phyloP scores from a whole-genome alignment of 2,888 invertebrate genomes.

The Sinohyriopsis cumingii region DNA sequence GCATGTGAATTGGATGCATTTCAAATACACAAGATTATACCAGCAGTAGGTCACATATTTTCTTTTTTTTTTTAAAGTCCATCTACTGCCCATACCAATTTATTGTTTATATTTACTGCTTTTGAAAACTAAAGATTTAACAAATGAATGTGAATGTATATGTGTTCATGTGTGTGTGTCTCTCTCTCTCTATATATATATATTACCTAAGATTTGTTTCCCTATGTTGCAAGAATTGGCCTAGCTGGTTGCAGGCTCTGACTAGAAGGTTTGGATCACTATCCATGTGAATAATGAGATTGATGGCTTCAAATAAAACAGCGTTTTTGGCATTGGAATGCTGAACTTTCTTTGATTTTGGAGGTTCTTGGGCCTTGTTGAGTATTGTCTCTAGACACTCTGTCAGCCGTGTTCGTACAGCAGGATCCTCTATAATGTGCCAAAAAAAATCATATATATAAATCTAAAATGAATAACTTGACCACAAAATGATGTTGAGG shows the following conservation, averaged over 20 bases:
- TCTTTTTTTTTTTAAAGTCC: too few species aligned
- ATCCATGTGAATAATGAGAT: conserved; percentile 99
- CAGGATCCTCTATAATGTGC: conserved; percentile 81
- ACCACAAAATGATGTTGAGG: not conserved
- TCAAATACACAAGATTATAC: too few species aligned
- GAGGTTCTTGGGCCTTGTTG: conserved; percentile 99
- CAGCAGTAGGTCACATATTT: too few species aligned
- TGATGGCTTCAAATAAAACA: conserved; percentile 99
- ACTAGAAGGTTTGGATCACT: conserved; percentile 97
- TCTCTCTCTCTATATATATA: too few species aligned
- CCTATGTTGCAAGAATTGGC: conserved; percentile 92
- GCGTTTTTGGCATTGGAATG: conserved; percentile 99
- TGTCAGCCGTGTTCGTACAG: conserved; percentile 94
- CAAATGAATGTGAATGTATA: too few species aligned
- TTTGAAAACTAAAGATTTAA: too few species aligned
- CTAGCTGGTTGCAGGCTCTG: conserved; percentile 98
- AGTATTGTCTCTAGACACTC: conserved; percentile 98
- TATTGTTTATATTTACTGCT: too few species aligned
- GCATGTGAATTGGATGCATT: too few species aligned
- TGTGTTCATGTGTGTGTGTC: too few species aligned
- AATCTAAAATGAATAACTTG: not conserved
- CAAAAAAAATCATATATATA: not conserved
- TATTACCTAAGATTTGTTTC: conserved; percentile 92
- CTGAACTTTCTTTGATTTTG: conserved; percentile 98
- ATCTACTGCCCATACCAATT: too few species aligned